Evolutionary conservation across 2,888 invertebrate species (phyloP), one percentile per base, ranked within the genome.

Genomic region (Tetranychus truncatus): DNA sequence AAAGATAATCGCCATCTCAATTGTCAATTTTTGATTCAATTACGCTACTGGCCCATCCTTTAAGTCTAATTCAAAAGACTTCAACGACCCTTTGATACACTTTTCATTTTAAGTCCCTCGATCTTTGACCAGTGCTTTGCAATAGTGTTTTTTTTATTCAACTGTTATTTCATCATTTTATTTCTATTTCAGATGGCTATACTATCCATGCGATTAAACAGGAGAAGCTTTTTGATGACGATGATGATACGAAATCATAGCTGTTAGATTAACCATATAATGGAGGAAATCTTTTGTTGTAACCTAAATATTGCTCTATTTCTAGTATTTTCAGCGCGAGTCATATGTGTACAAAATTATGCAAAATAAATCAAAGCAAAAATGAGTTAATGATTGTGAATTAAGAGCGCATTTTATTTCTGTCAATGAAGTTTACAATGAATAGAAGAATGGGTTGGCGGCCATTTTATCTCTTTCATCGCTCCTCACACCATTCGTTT

Each of bases 401-500:
- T 66, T 66, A 66, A 66, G 9, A 67, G 20, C 9, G 20, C 1
- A 4, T 18, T 9, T 9, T 18, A 67, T 67, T 66, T 66, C n/a
- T 67, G 24, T 67, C 67, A 67, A 21, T 67, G 9, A n/a, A 67
- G 34, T 34, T 34, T 34, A 18, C 20, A 67, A 18, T 24, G 67
- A 21, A 21, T 20, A 9, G 24, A 67, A 67, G n/a, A 2, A 67
- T 67, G 24, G n/a, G 67, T 15, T 67, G 67, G 3, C 18, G 66
- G n/a, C 66, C n/a, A n/a, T 66, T 67, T 24, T 67, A 18, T 24
- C 67, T 18, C 9, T 67, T n/a, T 83, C 85, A 91, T 84, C 91
- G 91, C 80, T 92, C 91, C 83, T 91, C 91, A 82, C 91, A 92
- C 93, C 93, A 94, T 81, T 93, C 93, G 83, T 94, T 94, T 82